Base-by-base conservation (phyloP, 2,113 vertebrate genomes). In the Perca fluviatilis region DNA sequence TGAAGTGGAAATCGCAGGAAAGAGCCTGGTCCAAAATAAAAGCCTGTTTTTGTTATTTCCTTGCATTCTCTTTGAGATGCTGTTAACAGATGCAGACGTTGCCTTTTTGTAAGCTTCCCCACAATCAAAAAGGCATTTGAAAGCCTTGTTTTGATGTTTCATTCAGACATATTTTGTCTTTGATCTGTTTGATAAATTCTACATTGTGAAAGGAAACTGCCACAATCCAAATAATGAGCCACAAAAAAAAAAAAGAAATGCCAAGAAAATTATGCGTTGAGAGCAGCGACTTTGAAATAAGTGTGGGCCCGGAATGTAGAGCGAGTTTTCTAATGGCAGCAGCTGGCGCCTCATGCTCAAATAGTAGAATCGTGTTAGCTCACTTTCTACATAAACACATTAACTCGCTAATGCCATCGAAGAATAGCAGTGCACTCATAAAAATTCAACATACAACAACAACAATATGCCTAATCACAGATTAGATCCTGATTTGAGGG, bases 1-100 rank as follows among this genome's bases (percentile, higher is more conserved):
- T 92, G 89, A 92, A 93, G 91, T 94, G 86, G 79, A 94, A 93
- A 94, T 91, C 49, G 83, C 77, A 64, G 85, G 74, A 73, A 87
- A 84, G 65, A 82, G 84, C 75, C 57, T 1, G 46, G 76, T 70
- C 79, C 65, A 67, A 87, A 82, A 49, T 60, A 77, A 82, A 83
- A 87, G 40, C 54, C 71, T 86, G 65, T 86, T 87, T 87, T 88
- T 72, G 73, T 90, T 83, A 83, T 91, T 86, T 86, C 77, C 67
- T 88, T 77, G 71, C 72, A n/a, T 88, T 90, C 73, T 88, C 87
- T 90, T 79, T 90, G 83, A 89, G 89, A 82, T 6, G 43, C 78
- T 74, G 76, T 83, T 88, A 80, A 84, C 72, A 90, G 80, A 83
- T 60, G 67, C 73, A 78, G 77, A 63, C 71, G 19, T 40, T 67